A percentile compares a stretch with the other conserved stretches of the same genome.
Conservation (phyloP, 2,113 vertebrate genomes). For the Tragelaphus scriptus region DNA sequence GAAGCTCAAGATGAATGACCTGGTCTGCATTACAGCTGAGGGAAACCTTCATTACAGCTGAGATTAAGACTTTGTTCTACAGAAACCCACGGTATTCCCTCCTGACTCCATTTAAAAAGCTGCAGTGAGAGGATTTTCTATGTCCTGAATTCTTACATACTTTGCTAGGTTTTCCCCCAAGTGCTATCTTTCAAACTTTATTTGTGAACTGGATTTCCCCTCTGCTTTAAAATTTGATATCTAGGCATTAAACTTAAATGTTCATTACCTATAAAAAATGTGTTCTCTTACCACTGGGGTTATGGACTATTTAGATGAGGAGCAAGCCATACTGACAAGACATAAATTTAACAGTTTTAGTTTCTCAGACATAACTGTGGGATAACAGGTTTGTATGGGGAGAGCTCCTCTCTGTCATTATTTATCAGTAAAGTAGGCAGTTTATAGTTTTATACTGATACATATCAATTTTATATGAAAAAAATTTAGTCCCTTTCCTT, state of each 20-base stretch:
- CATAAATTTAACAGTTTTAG: accelerated
- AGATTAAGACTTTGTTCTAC: background rate
- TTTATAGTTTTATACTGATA: background rate
- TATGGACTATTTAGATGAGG: background rate
- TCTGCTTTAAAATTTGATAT: background rate
- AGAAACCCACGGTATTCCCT: accelerated
- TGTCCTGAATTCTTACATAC: background rate
- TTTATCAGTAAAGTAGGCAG: background rate
- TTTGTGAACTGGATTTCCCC: background rate
- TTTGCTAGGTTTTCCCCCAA: background rate
- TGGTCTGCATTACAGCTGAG: accelerated
- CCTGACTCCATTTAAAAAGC: background rate
- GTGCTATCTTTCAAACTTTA: background rate
- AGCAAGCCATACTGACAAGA: background rate
- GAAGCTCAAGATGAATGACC: background rate
- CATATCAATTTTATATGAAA: background rate
- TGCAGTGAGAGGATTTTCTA: background rate
- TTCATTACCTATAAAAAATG: background rate
- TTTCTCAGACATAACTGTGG: accelerated
- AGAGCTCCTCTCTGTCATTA: too few relatives aligned
- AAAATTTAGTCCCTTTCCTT: background rate
- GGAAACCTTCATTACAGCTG: background rate
- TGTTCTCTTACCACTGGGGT: background rate
- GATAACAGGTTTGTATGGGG: accelerated
- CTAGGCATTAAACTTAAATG: background rate